Conservation (phyloP, 2,113 vertebrate genomes). For the Heterotilapia buettikoferi region DNA sequence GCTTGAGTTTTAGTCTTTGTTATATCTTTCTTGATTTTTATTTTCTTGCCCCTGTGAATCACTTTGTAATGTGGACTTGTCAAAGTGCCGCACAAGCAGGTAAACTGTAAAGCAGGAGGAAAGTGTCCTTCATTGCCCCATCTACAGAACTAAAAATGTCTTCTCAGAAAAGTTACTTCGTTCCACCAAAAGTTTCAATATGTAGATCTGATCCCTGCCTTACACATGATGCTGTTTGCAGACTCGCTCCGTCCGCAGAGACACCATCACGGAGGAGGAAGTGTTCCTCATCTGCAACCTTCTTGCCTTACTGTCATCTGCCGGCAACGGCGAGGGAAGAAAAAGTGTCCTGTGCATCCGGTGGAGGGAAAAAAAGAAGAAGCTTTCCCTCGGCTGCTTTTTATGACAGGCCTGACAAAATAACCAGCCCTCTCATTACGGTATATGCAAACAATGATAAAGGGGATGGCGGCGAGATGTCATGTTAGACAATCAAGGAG, state of each 20-base stretch:
- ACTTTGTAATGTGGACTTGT: not conserved
- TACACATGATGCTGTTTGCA: not conserved
- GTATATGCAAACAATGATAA: conserved; percentile 76
- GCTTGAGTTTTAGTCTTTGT: not conserved
- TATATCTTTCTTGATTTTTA: not conserved
- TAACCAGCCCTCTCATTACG: conserved; percentile 70
- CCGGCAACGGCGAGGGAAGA: not conserved
- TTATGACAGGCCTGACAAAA: conserved; percentile 70
- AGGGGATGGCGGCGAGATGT: conserved; percentile 63
- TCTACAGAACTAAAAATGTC: not conserved
- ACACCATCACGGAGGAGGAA: not conserved
- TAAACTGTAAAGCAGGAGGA: not conserved
- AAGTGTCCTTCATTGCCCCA: not conserved
- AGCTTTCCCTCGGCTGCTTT: not conserved
- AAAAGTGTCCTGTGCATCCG: not conserved
- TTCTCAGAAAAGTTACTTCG: not conserved
- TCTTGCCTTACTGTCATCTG: not conserved
- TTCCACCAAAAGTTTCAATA: not conserved
- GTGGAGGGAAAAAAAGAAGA: not conserved
- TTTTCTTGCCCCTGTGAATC: not conserved
- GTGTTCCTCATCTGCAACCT: not conserved
- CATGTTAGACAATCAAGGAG: conserved; percentile 73
- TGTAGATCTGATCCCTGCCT: not conserved
- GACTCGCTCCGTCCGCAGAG: not conserved
- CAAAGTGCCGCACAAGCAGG: not conserved